Evolutionary conservation across 2,113 vertebrate species (phyloP).

Genomic region (Peromyscus polionotus): DNA sequence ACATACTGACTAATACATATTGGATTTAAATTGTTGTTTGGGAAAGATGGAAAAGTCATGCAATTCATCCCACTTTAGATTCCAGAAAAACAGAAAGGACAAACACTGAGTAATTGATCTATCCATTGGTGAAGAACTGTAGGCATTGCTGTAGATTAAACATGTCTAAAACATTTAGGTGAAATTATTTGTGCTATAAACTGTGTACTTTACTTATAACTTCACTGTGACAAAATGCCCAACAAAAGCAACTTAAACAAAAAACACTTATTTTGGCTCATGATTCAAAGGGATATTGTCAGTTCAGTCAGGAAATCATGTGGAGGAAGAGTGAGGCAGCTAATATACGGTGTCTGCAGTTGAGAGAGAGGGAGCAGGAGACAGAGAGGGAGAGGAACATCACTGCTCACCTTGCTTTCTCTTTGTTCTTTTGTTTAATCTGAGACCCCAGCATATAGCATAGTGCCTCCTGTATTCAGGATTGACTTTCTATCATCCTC

Average conservation of each 20-base stretch:
- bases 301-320: background rate
- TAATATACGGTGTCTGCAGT: background rate
- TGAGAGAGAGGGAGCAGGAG: background rate
- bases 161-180: background rate
- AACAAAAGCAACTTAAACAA: background rate
- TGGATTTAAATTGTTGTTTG: background rate
- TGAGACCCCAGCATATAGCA: background rate
- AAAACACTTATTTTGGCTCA: background rate
- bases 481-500: background rate
- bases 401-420: no score
- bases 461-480: background rate
- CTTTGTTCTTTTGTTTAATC: background rate
- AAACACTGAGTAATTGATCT: background rate
- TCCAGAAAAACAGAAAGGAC: accelerated
- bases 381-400: background rate
- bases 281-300: background rate
- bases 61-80: background rate
- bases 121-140: background rate
- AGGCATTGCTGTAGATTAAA: background rate
- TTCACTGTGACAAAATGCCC: background rate
- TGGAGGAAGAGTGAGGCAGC: background rate
- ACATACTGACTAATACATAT: background rate
- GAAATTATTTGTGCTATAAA: background rate
- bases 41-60: background rate
- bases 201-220: background rate